phyloP scores from a whole-genome alignment of 2,797 vertebrate species.

The Macropodus opercularis region DNA sequence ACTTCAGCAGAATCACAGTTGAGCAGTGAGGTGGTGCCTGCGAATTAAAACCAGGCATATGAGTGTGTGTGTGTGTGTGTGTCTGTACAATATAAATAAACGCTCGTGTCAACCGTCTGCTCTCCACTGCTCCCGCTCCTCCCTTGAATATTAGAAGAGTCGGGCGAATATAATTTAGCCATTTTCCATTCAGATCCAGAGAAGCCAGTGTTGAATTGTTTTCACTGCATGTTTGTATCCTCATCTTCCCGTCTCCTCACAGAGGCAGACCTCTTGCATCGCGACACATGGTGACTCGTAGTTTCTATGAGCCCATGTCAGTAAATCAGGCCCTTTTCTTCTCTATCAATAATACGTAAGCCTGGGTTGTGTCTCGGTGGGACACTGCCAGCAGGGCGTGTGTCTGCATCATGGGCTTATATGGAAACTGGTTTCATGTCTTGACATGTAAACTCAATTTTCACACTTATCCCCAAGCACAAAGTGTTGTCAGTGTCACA shows the following conservation, averaged over 20 bases:
- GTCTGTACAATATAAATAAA: constrained; percentile 1
- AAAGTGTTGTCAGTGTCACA: constrained; percentile 61
- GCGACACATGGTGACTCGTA: constrained; percentile 19
- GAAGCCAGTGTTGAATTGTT: constrained; percentile 1
- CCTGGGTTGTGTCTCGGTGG: constrained; percentile 14
- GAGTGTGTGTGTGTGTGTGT: not conserved
- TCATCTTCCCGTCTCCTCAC: constrained; percentile 22
- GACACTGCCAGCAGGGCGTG: constrained; percentile 8
- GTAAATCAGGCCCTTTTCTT: constrained; percentile 52
- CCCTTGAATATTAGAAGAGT: constrained; percentile 12
- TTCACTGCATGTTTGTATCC: constrained; percentile 3
- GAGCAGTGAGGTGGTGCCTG: not conserved
- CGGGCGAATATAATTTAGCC: not conserved
- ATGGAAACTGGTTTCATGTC: constrained; percentile 58
- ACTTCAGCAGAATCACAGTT: not conserved
- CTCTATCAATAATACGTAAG: constrained; percentile 20
- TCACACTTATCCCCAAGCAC: constrained; percentile 42
- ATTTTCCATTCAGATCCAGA: constrained; percentile 14
- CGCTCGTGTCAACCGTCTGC: not conserved
- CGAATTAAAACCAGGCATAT: constrained; percentile 2
- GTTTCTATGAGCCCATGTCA: constrained; percentile 7
- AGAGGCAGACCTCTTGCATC: constrained; percentile 4
- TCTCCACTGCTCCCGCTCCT: not conserved
- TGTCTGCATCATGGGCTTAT: constrained; percentile 25
- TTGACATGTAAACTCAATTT: constrained; percentile 69